Conservation (phyloP, 2,113 vertebrate species). For the Seriola quinqueradiata region DNA sequence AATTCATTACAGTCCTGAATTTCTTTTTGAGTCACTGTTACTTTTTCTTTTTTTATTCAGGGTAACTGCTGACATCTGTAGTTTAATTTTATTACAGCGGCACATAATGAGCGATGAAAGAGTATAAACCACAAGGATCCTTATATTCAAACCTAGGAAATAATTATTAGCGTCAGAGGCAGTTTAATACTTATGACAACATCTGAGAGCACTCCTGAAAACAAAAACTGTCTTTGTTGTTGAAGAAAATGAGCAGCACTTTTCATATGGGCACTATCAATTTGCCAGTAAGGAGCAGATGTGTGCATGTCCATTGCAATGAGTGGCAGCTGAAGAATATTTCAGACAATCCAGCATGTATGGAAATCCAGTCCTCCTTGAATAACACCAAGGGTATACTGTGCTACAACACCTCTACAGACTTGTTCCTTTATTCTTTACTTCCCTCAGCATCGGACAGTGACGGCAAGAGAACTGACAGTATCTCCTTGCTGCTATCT, state of each 20-base stretch:
- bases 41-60: neutral
- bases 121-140: slow-evolving; percentile 10
- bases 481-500: slow-evolving; percentile 63
- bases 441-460: slow-evolving; percentile 34
- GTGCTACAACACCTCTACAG: slow-evolving; percentile 28
- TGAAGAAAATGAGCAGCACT: neutral
- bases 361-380: neutral
- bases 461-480: slow-evolving; percentile 52
- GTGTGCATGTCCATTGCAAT: neutral
- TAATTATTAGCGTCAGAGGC: slow-evolving; percentile 44
- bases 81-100: slow-evolving; percentile 54
- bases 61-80: slow-evolving; percentile 32
- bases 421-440: slow-evolving; percentile 55
- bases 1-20: slow-evolving; percentile 9
- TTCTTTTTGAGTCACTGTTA: neutral
- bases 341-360: slow-evolving; percentile 2
- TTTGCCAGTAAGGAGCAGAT: slow-evolving; percentile 1
- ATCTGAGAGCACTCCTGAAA: slow-evolving; percentile 34
- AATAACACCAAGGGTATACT: slow-evolving; percentile 8
- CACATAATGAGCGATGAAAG: slow-evolving; percentile 30
- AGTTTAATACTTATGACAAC: slow-evolving; percentile 47
- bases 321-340: slow-evolving; percentile 18
- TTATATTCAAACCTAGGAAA: slow-evolving; percentile 29
- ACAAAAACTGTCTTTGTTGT: slow-evolving; percentile 27
- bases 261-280: neutral